Evolutionary conservation across 2,888 invertebrate species (phyloP), one percentile per base, ranked within the genome.

Genomic region (Chrysotoxum bicinctum): DNA sequence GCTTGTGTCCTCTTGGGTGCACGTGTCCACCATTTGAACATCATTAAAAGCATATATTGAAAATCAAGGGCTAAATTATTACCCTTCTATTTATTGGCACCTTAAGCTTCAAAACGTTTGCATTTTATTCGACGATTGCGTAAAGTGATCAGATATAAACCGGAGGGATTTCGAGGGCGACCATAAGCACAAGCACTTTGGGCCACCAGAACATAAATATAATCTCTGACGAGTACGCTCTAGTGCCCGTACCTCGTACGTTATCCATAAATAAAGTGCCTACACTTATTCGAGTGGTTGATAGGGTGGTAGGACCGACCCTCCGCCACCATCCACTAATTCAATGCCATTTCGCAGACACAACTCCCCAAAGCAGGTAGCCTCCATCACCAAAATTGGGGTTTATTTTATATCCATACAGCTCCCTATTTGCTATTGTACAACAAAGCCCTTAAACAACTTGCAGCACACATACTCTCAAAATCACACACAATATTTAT

Each of bases 401-500:
- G 16, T 68, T 35, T 68, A 64, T 54, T 32, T 32, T 45, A 64
- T 60, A 45, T 66, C n/a, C 52, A n/a, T 66, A 26, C 52, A n/a
- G 7, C 6, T 16, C 35, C 56, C 19, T 56, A 32, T 21, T n/a
- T 21, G 21, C 12, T 56, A 60, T 77, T 73, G 37, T 73, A 45
- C 23, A 73, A 54, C 66, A 68, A 78, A 73, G 78, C 45, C 66
- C 35, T 66, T 23, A 76, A 82, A 81, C 74, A 76, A 84, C 80
- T 74, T 77, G 68, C 73, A 60, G 37, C 72, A 62, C 14, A 66
- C 52, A 50, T 9, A 56, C 19, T 19, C 32, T 56, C 48, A 82
- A 79, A 77, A 76, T 69, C 68, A 75, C 58, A 52, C 58, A 79
- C 60, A 76, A 85, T 78, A 88, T 88, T 88, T 87, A 88, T 81